phyloP scores from a whole-genome alignment of 2,888 invertebrate genomes.

The Punctoribates punctum region DNA sequence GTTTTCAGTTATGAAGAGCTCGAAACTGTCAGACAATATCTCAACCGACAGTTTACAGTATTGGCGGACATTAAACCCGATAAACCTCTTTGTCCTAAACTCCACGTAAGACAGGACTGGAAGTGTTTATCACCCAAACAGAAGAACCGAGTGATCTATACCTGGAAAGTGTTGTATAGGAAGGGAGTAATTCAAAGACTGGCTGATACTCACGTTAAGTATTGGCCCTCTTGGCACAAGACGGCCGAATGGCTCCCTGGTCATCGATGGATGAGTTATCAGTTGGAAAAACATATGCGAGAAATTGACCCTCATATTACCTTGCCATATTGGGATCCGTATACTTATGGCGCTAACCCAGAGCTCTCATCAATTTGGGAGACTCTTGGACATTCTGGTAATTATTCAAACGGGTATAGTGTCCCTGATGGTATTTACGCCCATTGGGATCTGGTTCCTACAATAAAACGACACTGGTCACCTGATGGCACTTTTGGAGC shows the following conservation, averaged over 20 bases:
- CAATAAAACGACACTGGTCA: background rate
- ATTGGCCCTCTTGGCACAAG: background rate
- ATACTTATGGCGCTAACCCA: background rate
- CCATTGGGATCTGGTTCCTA: background rate
- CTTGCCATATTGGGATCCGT: constrained; percentile 26
- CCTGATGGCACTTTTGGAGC: background rate
- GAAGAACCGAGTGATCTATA: background rate
- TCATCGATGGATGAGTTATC: background rate
- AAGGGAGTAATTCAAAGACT: background rate
- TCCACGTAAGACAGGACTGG: background rate
- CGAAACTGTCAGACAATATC: background rate
- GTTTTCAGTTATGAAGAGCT: background rate
- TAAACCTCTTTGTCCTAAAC: background rate
- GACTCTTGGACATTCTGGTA: background rate
- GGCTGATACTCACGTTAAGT: background rate
- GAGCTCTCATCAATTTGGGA: background rate
- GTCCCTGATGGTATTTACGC: background rate
- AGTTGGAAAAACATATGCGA: background rate
- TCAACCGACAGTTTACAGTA: background rate
- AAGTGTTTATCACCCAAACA: background rate
- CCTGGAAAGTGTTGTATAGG: background rate
- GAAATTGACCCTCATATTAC: background rate
- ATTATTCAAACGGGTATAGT: background rate
- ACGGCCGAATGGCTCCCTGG: background rate
- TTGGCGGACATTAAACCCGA: background rate